Evolutionary conservation across 2,797 vertebrate species (phyloP), one percentile per base, ranked within the genome.

Genomic region (Sandelia bainsii): DNA sequence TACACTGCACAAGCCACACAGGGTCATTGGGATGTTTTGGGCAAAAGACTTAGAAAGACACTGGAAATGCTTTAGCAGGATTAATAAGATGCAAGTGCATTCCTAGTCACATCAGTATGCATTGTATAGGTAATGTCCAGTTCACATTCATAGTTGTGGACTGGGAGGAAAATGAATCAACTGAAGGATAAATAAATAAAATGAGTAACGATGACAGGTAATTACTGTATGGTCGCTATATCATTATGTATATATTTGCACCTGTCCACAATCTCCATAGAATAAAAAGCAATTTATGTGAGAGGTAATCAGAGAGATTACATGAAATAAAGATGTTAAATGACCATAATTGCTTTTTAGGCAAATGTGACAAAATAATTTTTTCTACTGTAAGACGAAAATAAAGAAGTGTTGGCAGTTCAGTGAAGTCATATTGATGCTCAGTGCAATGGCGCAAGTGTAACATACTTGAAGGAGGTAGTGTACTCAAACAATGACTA

Each of bases 101-200:
- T 34, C 9, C 32, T 8, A 34, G 32, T 34, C 32, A 34, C 8
- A 10, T 34, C 32, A 34, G 8, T 8, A 34, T 34, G 32, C 32
- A 34, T 8, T 34, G 12, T 40, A 5, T 40, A n/a, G 25, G 29
- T 6, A 54, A 56, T 14, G 20, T 59, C 10, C 16, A 48, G 23
- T 45, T 22, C 13, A 57, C 1, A 19, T 53, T 32, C 19, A 40
- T 39, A 22, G 29, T 46, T 44, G 13, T 40, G 27, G 10, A 48
- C 8, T 22, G 6, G 8, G 48, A 27, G 8, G 3, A 20, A 48
- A 45, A 72, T 32, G 10, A n/a, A 20, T 34, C 8, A 16, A 8
- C 8, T 40, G 53, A 8, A 50, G 12, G 19, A 19, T 57, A 34
- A 44, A 65, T 57, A 44, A 44, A 72, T 59, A 8, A 32, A 64